Percentiles rank a stretch among this genome's conserved stretches.
phyloP scores from a whole-genome alignment of 2,113 vertebrate species.

The Eublepharis macularius region DNA sequence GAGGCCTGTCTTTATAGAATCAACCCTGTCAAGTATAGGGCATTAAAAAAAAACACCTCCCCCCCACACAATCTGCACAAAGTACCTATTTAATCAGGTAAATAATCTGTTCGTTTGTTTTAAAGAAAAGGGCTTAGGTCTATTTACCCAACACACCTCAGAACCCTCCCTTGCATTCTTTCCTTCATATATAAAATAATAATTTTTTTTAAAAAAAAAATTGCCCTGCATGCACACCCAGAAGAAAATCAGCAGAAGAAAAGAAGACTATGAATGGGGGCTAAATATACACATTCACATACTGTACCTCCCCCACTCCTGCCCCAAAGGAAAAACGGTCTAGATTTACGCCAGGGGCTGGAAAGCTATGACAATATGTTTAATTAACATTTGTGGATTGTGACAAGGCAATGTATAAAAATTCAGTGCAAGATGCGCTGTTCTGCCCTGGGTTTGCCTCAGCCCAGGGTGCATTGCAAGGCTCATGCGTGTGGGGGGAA shows the following conservation, averaged over 20 bases:
- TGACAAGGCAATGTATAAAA: constrained; percentile 1
- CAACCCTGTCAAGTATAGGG: constrained; percentile 14
- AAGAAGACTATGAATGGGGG: not conserved
- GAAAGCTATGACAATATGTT: not conserved
- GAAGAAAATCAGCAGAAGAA: constrained; percentile 50
- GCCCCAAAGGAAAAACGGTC: not conserved
- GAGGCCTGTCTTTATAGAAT: constrained; percentile 25
- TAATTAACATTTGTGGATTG: not conserved
- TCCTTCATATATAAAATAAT: constrained; percentile 45
- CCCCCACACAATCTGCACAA: constrained; percentile 34
- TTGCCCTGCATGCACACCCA: not conserved
- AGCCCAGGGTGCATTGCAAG: not conserved
- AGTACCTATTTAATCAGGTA: constrained; percentile 71
- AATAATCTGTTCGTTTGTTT: constrained; percentile 67
- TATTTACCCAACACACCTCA: constrained; percentile 69
- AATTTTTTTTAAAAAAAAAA: constrained; percentile 29
- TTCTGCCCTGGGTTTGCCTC: not conserved
- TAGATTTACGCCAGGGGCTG: not conserved
- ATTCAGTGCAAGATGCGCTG: not conserved
- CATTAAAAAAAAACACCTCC: constrained; percentile 39
- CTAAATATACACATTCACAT: not conserved
- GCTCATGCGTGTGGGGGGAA: not conserved
- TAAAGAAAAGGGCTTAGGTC: constrained; percentile 61
- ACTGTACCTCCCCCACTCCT: not conserved
- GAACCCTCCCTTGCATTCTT: constrained; percentile 57